A percentile compares a stretch with the other conserved stretches of the same genome.
phyloP scores from a whole-genome alignment of 1,140 invertebrate genomes.

The Cydia fagiglandana region DNA sequence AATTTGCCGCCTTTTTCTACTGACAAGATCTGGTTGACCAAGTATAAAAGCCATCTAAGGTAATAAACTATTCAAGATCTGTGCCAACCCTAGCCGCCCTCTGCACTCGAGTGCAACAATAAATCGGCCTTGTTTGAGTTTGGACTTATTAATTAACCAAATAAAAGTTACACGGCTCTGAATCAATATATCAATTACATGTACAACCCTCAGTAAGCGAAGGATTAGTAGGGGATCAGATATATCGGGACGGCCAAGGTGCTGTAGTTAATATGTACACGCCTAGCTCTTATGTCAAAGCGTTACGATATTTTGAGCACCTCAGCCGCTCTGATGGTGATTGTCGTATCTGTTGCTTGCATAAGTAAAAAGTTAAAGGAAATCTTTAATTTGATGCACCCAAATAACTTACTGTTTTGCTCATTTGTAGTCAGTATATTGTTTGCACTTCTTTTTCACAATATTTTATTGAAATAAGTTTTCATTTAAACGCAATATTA shows the following conservation, averaged over 20 bases:
- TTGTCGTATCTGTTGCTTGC: neutral
- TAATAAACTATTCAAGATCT: neutral
- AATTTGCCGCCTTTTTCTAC: too few species aligned
- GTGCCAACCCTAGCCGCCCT: conserved; percentile 54
- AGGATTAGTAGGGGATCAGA: neutral
- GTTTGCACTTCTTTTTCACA: too few species aligned
- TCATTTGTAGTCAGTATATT: too few species aligned
- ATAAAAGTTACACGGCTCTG: conserved; percentile 55
- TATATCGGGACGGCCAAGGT: neutral
- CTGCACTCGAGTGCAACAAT: conserved; percentile 67
- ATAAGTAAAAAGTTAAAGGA: too few species aligned
- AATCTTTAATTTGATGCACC: too few species aligned
- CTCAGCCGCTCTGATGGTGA: too few species aligned
- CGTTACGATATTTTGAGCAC: too few species aligned
- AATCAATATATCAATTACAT: conserved; percentile 33
- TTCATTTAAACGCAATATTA: too few species aligned
- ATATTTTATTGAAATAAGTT: too few species aligned
- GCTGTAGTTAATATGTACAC: neutral
- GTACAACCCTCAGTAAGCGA: neutral
- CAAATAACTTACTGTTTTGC: too few species aligned
- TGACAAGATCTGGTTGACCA: too few species aligned
- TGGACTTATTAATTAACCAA: conserved; percentile 76
- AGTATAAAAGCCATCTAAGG: neutral
- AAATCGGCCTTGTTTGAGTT: conserved; percentile 73
- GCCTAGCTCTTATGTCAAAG: too few species aligned